Evolutionary conservation across 2,113 vertebrate species (phyloP).

Genomic region (Cyprinodon tularosa): DNA sequence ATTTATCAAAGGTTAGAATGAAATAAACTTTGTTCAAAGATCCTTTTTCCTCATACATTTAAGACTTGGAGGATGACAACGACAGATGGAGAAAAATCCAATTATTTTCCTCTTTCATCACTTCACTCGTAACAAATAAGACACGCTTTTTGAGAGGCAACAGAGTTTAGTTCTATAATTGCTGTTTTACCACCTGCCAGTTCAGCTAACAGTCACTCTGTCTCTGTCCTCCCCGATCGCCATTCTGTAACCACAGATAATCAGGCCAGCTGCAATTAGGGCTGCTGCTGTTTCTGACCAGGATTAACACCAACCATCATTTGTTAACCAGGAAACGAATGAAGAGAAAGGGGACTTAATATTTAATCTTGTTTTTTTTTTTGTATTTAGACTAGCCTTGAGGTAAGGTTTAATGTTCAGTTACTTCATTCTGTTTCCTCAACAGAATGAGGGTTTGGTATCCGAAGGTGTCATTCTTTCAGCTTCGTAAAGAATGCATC

Average conservation of each 20-base stretch:
- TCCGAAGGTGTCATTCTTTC: not conserved
- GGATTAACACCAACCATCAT: not conserved
- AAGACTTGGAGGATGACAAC: constrained; percentile 51
- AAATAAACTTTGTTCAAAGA: constrained; percentile 76
- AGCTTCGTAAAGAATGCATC: not conserved
- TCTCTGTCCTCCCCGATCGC: constrained; percentile 40
- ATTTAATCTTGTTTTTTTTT: not conserved
- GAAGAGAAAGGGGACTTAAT: not conserved
- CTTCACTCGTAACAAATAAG: constrained; percentile 70
- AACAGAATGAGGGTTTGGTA: not conserved
- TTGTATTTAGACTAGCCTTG: not conserved
- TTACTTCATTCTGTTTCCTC: not conserved
- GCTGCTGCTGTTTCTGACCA: not conserved
- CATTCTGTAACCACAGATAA: constrained; percentile 45
- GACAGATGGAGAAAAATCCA: constrained; percentile 60
- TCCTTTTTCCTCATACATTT: constrained; percentile 61
- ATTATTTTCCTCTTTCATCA: constrained; percentile 76
- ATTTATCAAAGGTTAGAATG: constrained; percentile 74
- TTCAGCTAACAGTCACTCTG: constrained; percentile 60
- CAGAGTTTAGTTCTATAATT: constrained; percentile 76
- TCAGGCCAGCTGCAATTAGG: constrained; percentile 61
- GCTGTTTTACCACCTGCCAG: constrained; percentile 76
- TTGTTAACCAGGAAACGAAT: constrained; percentile 24
- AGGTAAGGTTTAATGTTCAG: constrained; percentile 1
- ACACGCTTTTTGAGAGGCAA: constrained; percentile 64